Evolutionary conservation across 2,113 vertebrate genomes (phyloP).

Genomic region (Anser cygnoides): DNA sequence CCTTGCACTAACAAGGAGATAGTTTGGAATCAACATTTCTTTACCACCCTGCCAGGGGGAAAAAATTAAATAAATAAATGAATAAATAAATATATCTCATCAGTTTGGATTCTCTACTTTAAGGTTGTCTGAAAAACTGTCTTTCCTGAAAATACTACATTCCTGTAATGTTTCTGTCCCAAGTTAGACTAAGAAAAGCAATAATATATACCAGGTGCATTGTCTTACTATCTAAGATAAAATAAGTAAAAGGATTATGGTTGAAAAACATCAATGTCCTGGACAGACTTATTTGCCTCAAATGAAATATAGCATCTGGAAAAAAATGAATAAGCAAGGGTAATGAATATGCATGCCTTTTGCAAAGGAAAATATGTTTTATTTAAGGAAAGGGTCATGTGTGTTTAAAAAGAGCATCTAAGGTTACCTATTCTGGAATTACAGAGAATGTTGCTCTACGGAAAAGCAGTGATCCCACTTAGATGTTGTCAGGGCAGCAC

Average conservation of each 20-base stretch:
- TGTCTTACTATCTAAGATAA: constrained; percentile 29
- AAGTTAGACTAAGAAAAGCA: background rate
- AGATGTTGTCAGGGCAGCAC: background rate
- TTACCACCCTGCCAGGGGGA: too few relatives aligned
- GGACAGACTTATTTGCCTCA: background rate
- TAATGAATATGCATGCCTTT: background rate
- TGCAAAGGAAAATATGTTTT: background rate
- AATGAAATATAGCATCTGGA: background rate
- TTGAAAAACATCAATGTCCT: constrained; percentile 9
- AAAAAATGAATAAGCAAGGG: background rate
- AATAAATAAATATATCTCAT: too few relatives aligned
- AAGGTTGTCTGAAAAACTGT: background rate
- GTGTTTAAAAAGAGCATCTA: background rate
- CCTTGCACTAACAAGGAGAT: background rate
- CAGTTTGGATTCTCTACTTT: background rate
- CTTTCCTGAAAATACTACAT: background rate
- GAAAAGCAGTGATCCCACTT: background rate
- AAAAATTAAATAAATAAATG: too few relatives aligned
- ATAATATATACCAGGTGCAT: constrained; percentile 1
- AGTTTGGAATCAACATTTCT: background rate
- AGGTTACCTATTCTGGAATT: background rate
- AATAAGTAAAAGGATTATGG: constrained; percentile 7
- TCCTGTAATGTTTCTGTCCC: background rate
- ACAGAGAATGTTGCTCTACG: background rate
- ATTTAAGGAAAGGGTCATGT: background rate